Base-by-base conservation (phyloP, 2,888 invertebrate species). In the Temnothorax ravouxi region DNA sequence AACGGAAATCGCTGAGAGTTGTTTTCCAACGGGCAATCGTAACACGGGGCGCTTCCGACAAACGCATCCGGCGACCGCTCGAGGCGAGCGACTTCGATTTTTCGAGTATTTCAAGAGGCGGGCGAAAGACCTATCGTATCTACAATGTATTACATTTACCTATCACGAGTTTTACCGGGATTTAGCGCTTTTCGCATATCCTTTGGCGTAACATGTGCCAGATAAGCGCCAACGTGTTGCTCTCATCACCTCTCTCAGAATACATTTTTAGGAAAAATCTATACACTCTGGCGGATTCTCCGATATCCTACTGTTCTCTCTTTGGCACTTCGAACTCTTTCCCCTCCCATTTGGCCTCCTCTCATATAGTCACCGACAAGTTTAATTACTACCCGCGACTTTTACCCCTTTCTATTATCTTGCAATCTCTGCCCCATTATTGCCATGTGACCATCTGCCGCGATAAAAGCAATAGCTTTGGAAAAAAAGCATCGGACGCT, bases 211-310 rank as follows among this genome's bases (percentile, higher is more conserved):
- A 83, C 64, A 47, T 59, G 56, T 41, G 29, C 29, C 47, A 72
- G 62, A 67, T 84, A 86, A 85, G 85, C 84, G 88, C 84, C 88
- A 89, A 89, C 88, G 88, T 89, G 89, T 89, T 87, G 86, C 87
- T 77, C 84, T 62, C 59, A 44, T 54, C 67, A 41, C 34, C 71
- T 87, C 59, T 47, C 81, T 83, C 83, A n/a, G 77, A 82, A 76
- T 71, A 76, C 66, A 71, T 85, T 88, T 89, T 88, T 84, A 71
- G 77, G 80, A 90, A 90, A 90, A 90, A 87, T 86, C 71, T 69
- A 69, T 67, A 47, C n/a, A 6, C 0, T 34, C 34, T 38, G 34
- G n/a, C 64, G 50, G 13, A 50, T 29, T 50, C 38, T 56, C 69
- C n/a, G 38, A 62, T 50, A 44, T 21, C 29, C 44, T 25, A 38